Evolutionary conservation across 2,113 vertebrate species (phyloP), one percentile per base, ranked within the genome.

Genomic region (Mesembrinibis cayennensis): DNA sequence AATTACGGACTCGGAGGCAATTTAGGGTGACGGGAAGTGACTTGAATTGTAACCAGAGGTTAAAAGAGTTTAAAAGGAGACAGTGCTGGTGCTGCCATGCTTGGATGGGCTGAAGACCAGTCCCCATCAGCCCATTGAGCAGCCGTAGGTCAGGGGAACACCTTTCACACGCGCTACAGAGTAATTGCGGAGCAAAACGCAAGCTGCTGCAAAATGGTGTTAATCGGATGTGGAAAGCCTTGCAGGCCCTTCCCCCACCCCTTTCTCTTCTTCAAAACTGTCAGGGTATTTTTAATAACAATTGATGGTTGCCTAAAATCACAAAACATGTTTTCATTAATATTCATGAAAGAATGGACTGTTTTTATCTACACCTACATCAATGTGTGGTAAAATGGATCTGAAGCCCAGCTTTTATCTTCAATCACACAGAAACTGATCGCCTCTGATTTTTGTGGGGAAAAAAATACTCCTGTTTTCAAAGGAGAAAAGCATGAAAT

Each of bases 271-370:
- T 82, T 78, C 81, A 53, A 29, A 89, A 49, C 58, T 52, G 53
- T 61, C 93, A 80, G 52, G 38, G 52, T 89, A 45, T 93, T 96
- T 87, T 95, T 87, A 95, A 82, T 95, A 93, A 97, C 94, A 97
- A 93, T 92, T 73, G 93, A 82, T 29, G 66, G 58, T 14, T 91
- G 96, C 73, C 70, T 85, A 85, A 96, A 96, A 85, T 91, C 69
- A 82, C 81, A 95, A 96, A 95, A 85, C 89, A 97, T 94, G 66
- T 97, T 96, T 85, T 94, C 94, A 97, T 95, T 95, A 97, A 97
- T 96, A 97, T 97, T 97, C 92, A 97, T 97, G 94, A 94, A 84
- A 94, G 83, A 92, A 93, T 72, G 73, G 94, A 95, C 86, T 84
- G 89, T 2, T 97, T 96, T 95, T 76, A 87, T 96, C 96, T 76